Conservation (phyloP, 2,888 invertebrate genomes). For the Branchipolynoe longqiensis region DNA sequence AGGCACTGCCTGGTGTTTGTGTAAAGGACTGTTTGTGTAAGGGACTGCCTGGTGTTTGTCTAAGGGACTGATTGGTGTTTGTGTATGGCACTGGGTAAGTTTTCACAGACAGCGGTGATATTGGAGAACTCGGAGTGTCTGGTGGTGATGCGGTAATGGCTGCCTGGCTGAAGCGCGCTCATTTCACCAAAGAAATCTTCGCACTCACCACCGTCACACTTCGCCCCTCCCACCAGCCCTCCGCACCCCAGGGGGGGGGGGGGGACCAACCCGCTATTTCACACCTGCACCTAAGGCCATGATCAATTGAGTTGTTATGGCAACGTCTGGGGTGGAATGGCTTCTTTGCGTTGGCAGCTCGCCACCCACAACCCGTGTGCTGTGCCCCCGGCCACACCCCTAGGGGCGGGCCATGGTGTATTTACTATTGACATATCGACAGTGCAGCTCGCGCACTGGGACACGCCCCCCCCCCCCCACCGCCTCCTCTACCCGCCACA, state of each 20-base stretch:
- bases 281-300: slow-evolving; percentile 40
- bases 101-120: too few relatives aligned
- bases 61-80: too few relatives aligned
- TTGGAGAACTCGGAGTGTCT: too few relatives aligned
- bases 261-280: slow-evolving; percentile 12
- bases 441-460: not conserved
- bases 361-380: not conserved
- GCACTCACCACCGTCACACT: not conserved
- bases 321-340: slow-evolving; percentile 28
- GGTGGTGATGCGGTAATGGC: too few relatives aligned
- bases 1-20: too few relatives aligned
- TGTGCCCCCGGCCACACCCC: not conserved
- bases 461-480: slow-evolving; percentile 13
- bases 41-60: too few relatives aligned
- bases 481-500: slow-evolving; percentile 18
- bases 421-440: slow-evolving; percentile 48
- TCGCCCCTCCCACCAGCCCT: not conserved
- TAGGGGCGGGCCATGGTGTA: not conserved
- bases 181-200: too few relatives aligned
- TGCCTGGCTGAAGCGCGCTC: too few relatives aligned
- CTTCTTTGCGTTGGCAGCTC: slow-evolving; percentile 16
- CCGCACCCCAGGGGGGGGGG: not conserved
- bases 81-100: too few relatives aligned
- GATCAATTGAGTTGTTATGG: slow-evolving; percentile 51
- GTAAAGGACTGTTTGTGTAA: too few relatives aligned